Percentiles rank a stretch among this genome's conserved stretches.
Evolutionary conservation across 1,140 invertebrate species (phyloP).

Genomic region (Pseudobourletiella spinata): DNA sequence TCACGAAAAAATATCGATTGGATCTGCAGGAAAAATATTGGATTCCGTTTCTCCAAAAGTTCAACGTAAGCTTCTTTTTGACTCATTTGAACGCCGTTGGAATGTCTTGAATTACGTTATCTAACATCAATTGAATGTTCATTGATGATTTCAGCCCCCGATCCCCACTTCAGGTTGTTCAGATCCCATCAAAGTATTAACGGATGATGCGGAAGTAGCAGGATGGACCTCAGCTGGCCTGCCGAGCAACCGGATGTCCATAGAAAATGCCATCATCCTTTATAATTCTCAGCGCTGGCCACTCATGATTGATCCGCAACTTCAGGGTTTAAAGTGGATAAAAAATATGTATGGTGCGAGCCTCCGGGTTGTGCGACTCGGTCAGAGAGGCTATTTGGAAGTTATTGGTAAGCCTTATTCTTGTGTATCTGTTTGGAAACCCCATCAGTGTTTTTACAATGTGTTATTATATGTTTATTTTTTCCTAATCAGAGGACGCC

Average conservation of each 20-base stretch:
- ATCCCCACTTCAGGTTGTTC: slow-evolving; percentile 78
- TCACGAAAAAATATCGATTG: slow-evolving; percentile 81
- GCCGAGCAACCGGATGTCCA: slow-evolving; percentile 90
- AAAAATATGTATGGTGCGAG: slow-evolving; percentile 80
- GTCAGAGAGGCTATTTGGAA: slow-evolving; percentile 83
- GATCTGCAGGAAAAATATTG: slow-evolving; percentile 82
- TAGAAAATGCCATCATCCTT: slow-evolving; percentile 91
- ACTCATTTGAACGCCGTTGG: not conserved
- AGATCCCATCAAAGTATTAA: slow-evolving; percentile 78
- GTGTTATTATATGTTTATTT: not conserved
- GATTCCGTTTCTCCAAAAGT: slow-evolving; percentile 64
- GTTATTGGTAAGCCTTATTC: slow-evolving; percentile 57
- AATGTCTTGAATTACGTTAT: not conserved
- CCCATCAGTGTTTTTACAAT: not conserved
- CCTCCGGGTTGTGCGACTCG: slow-evolving; percentile 72
- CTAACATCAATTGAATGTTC: not conserved
- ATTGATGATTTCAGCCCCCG: slow-evolving; percentile 47
- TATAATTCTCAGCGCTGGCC: slow-evolving; percentile 91
- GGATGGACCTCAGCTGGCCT: slow-evolving; percentile 93
- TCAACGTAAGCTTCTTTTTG: slow-evolving; percentile 50
- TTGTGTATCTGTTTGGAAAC: not conserved
- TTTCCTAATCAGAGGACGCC: slow-evolving; percentile 46
- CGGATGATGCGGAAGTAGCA: slow-evolving; percentile 87
- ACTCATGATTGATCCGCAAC: slow-evolving; percentile 89
- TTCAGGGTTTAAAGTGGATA: slow-evolving; percentile 94